Conservation (phyloP, 1,140 invertebrate species). For the Dreissena rostriformis region DNA sequence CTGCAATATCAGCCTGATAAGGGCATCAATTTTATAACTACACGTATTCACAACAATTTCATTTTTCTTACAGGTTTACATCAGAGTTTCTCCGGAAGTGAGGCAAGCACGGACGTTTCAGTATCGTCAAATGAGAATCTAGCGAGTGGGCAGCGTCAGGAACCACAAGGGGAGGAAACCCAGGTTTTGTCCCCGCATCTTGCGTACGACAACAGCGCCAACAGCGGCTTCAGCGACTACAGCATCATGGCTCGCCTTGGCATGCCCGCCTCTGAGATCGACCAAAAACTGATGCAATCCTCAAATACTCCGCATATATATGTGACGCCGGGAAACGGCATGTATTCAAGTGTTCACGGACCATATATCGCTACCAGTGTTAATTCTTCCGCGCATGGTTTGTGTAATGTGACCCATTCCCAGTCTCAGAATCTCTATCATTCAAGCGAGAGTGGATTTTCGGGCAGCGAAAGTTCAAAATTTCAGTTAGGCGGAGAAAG, state of each 20-base stretch:
- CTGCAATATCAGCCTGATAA: no score
- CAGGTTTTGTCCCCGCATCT: constrained; percentile 59
- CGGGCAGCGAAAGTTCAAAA: constrained; percentile 48
- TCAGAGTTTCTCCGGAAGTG: constrained; percentile 86
- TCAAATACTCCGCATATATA: constrained; percentile 77
- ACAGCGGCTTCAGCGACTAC: constrained; percentile 86
- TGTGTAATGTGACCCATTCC: neutral
- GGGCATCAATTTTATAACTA: no score
- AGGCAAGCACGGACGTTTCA: constrained; percentile 90
- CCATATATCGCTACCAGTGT: constrained; percentile 46
- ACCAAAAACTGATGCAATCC: constrained; percentile 57
- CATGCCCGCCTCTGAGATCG: constrained; percentile 71
- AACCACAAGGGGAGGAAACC: constrained; percentile 94
- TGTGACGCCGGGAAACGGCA: constrained; percentile 70
- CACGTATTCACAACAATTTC: no score
- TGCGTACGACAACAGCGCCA: constrained; percentile 82
- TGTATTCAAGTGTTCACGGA: constrained; percentile 54
- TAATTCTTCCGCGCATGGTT: neutral
- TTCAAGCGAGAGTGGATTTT: constrained; percentile 54
- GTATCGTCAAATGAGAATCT: constrained; percentile 93
- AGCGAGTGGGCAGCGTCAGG: constrained; percentile 93
- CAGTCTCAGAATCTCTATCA: constrained; percentile 42
- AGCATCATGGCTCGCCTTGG: constrained; percentile 82
- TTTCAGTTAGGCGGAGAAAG: neutral
- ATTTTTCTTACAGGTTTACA: constrained; percentile 65